Base-by-base conservation (phyloP, 2,888 invertebrate species). In the Hydropsyche betteni region DNA sequence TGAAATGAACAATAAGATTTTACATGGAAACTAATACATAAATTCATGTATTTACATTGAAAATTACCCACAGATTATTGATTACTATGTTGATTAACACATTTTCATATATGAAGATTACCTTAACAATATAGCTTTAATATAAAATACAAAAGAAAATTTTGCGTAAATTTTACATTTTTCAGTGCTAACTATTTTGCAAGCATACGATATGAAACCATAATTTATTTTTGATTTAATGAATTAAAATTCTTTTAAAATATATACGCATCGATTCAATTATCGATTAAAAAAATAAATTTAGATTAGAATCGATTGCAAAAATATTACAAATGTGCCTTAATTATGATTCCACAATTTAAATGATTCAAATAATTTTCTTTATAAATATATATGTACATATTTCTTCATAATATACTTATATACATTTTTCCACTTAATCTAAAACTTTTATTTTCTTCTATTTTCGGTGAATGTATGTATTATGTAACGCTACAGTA, bases 11-110 rank as follows among this genome's bases (percentile, higher is more conserved):
- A 36, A 36, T 64, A 10, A 61, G n/a, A 61, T 61, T 64, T 64
- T 64, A 64, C 64, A 64, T 64, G 34, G 36, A 64, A 64, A 64
- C 64, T 64, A 64, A 64, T 64, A 64, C 64, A 64, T 34, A 36
- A 33, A 64, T 64, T n/a, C 6, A 2, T 61, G 36, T 34, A 64
- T 64, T 36, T 64, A 64, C 36, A 64, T 64, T 33, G 33, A 64
- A 64, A 64, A 64, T 36, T 64, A 58, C 8, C 24, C 58, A 58
- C 58, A 24, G 58, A 24, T 61, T n/a, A 64, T 44, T 44, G 44
- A 44, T 44, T 44, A 10, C 64, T 64, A 64, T 64, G 24, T 64
- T 34, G 10, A 6, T 36, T 64, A 33, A 64, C 64, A 64, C 64
- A 36, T 64, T 64, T 34, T 64, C 34, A 64, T 34, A 64, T 44